Evolutionary conservation across 2,888 invertebrate species (phyloP).

Genomic region (Epiblema foenella): DNA sequence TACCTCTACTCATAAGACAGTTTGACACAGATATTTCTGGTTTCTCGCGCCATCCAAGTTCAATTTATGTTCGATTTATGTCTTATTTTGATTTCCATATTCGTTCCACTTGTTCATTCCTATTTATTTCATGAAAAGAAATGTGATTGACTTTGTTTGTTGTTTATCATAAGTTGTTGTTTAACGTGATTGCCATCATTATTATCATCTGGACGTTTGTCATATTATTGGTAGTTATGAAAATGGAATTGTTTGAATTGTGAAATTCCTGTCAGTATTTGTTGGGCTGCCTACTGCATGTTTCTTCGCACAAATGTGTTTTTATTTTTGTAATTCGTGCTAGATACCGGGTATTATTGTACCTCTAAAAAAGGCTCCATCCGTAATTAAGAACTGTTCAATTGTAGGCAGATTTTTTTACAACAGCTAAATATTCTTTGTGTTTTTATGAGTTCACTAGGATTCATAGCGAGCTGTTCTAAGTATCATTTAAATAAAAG

Average conservation of each 20-base stretch:
- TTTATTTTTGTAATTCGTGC: not conserved
- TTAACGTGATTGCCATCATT: not conserved
- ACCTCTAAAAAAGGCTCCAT: not conserved
- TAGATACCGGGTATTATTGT: not conserved
- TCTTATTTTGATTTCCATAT: not conserved
- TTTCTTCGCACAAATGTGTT: conserved; percentile 5
- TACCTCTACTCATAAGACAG: no score
- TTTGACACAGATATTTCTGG: not conserved
- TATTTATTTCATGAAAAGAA: not conserved
- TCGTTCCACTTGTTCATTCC: not conserved
- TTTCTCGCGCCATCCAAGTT: not conserved
- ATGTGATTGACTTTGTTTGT: not conserved
- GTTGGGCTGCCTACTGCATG: conserved; percentile 26
- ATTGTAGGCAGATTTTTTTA: not conserved
- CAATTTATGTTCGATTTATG: conserved; percentile 2
- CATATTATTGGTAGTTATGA: not conserved
- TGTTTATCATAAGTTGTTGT: not conserved
- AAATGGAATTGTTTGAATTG: not conserved
- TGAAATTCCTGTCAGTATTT: not conserved
- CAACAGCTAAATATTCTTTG: not conserved
- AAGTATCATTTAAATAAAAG: conserved; percentile 2
- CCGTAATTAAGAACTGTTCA: not conserved
- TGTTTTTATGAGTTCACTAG: not conserved
- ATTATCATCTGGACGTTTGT: not conserved
- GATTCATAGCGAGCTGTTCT: not conserved